Evolutionary conservation across 37 sponge, comb jelly and placozoan species (phyloP), one percentile per base, ranked within the genome.

Genomic region (Hexactinellida sp.): DNA sequence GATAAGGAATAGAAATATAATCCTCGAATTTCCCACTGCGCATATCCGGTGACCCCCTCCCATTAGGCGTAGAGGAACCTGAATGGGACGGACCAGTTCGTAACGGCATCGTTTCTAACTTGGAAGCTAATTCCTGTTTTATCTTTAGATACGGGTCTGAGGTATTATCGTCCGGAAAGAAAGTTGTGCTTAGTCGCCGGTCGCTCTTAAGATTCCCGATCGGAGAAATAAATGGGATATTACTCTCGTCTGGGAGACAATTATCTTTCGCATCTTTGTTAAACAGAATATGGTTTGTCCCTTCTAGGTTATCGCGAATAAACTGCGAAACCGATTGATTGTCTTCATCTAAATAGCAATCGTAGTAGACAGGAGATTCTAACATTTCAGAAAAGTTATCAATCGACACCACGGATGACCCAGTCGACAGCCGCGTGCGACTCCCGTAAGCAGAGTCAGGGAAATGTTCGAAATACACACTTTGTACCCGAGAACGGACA

Each of bases 1-100:
- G 13, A 23, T 63, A 63, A 32, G 76, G 76, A 63, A 63, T 63
- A n/a, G 76, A 63, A 63, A 63, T 63, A 63, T 63, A 63, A 63
- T 63, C 76, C 30, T 63, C 76, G 13, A 21, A 63, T n/a, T 28
- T 23, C 34, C 76, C 76, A 7, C 3, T 1, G 3, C 76, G 21
- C 34, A 63, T 23, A n/a, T 63, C 76, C 5, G 76, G 76, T 25
- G 76, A 63, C 32, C 76, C 76, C 76, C 76, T 63, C 76, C 76
- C 76, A n/a, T 23, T 63, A 28, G 76, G 76, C 5, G 76, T 63
- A 63, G 76, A 63, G 30, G 76, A 10, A 10, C 76, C 76, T 7
- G 76, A 63, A 21, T 63, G 76, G 30, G 76, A n/a, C 3, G 1
- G 21, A 3, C 76, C 76, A 63, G 76, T 21, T 1, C 76, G 76